Conservation (phyloP, 2,113 vertebrate species). For the Semicossyphus pulcher region DNA sequence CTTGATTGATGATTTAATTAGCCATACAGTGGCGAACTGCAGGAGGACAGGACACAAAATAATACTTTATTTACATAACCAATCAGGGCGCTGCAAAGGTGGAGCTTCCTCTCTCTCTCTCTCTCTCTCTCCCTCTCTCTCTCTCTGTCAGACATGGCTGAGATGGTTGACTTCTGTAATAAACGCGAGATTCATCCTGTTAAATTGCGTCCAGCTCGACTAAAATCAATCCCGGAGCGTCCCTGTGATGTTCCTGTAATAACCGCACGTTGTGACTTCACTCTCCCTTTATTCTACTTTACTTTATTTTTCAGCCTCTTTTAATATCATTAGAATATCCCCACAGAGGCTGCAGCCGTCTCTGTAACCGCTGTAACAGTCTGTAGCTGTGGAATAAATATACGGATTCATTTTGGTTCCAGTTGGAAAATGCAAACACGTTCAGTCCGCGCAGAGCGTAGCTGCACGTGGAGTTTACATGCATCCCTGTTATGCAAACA, state of each 20-base stretch:
- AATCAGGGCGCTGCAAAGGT: slow-evolving; percentile 92
- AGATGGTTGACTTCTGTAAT: slow-evolving; percentile 65
- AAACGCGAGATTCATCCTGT: slow-evolving; percentile 62
- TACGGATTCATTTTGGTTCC: not conserved
- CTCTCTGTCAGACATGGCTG: slow-evolving; percentile 37
- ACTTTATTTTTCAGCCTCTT: slow-evolving; percentile 11
- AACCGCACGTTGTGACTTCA: slow-evolving; percentile 34
- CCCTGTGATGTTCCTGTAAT: slow-evolving; percentile 19
- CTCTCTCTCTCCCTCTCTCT: slow-evolving; percentile 19
- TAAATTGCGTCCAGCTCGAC: slow-evolving; percentile 48
- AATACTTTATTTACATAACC: slow-evolving; percentile 93
- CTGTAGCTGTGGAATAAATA: not conserved
- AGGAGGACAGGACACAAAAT: slow-evolving; percentile 74
- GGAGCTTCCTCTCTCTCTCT: slow-evolving; percentile 81
- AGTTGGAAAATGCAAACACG: slow-evolving; percentile 1
- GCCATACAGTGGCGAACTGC: slow-evolving; percentile 94
- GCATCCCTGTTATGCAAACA: not conserved
- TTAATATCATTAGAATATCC: slow-evolving; percentile 12
- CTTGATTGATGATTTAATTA: slow-evolving; percentile 99
- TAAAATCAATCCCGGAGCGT: slow-evolving; percentile 36
- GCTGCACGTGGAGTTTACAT: not conserved
- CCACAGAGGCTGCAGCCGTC: slow-evolving; percentile 1
- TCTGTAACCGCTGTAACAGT: no score
- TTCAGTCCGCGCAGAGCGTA: not conserved
- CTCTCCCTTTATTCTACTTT: slow-evolving; percentile 48